Conservation (phyloP, 1,140 invertebrate genomes). For the Palaemon carinicauda region DNA sequence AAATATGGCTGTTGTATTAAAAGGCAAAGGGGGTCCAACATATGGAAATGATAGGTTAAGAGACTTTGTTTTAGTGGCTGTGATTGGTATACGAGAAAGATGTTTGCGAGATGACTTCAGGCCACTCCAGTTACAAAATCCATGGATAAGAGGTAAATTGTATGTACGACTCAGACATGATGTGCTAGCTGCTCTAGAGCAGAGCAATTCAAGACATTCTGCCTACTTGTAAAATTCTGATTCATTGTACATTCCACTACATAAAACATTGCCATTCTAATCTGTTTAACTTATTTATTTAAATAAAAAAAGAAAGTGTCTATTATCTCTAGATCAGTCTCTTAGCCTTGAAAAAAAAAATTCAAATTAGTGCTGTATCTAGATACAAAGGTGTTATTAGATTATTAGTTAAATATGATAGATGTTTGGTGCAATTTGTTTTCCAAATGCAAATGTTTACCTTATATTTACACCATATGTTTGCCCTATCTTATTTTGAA, state of each 20-base stretch:
- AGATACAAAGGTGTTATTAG: conserved; percentile 27
- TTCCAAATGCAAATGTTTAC: not conserved
- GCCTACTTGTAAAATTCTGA: conserved; percentile 33
- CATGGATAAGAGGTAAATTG: conserved; percentile 91
- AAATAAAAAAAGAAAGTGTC: conserved; percentile 13
- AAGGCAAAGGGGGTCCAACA: conserved; percentile 84
- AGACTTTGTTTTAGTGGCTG: conserved; percentile 92
- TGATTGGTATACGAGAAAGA: conserved; percentile 89
- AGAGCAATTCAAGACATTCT: conserved; percentile 68
- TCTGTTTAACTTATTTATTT: conserved; percentile 33
- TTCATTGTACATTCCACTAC: conserved; percentile 52
- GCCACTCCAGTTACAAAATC: conserved; percentile 89
- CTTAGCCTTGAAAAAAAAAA: not conserved
- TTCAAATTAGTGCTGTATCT: conserved; percentile 3
- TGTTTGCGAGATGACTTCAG: conserved; percentile 93
- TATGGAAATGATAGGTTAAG: conserved; percentile 73
- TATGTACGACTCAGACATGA: conserved; percentile 91
- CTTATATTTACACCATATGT: not conserved
- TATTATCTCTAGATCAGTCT: conserved; percentile 9
- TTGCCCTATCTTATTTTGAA: not conserved
- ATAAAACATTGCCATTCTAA: conserved; percentile 43
- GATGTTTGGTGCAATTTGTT: conserved; percentile 35
- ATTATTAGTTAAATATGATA: conserved; percentile 17
- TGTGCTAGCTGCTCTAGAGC: conserved; percentile 84
- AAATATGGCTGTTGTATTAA: conserved; percentile 89